Evolutionary conservation across 2,888 invertebrate genomes (phyloP).

Genomic region (Hoplodrina ambigua): DNA sequence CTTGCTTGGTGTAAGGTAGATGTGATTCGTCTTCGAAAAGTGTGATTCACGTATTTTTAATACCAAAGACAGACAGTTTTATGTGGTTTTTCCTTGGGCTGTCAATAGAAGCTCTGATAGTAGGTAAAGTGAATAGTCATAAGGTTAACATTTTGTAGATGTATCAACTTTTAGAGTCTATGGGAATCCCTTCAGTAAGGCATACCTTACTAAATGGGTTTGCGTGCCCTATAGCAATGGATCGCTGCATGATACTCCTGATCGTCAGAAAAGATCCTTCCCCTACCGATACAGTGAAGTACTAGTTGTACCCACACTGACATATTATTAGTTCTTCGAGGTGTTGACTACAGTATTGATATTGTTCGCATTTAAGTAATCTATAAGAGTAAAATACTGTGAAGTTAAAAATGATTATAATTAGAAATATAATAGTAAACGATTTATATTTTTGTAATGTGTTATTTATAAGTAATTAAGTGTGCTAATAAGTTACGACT

Average conservation of each 20-base stretch:
- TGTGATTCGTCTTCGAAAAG: neutral
- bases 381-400: conserved; percentile 5
- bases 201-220: too few species aligned
- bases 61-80: conserved; percentile 44
- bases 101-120: conserved; percentile 10
- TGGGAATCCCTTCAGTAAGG: neutral
- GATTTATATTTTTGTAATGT: conserved; percentile 47
- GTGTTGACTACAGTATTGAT: conserved; percentile 23
- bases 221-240: neutral
- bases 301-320: neutral
- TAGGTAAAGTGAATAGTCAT: neutral
- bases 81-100: conserved; percentile 5
- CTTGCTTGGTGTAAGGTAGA: neutral
- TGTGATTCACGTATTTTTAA: conserved; percentile 13
- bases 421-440: conserved; percentile 30
- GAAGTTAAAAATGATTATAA: conserved; percentile 24
- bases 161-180: neutral
- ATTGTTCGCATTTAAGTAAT: conserved; percentile 16
- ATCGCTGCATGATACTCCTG: neutral
- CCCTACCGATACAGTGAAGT: neutral
- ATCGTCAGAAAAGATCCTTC: neutral
- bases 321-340: neutral
- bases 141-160: conserved; percentile 6
- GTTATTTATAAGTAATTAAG: conserved; percentile 8
- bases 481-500: neutral